Base-by-base conservation (phyloP, 2,113 vertebrate genomes). In the Notothenia coriiceps region DNA sequence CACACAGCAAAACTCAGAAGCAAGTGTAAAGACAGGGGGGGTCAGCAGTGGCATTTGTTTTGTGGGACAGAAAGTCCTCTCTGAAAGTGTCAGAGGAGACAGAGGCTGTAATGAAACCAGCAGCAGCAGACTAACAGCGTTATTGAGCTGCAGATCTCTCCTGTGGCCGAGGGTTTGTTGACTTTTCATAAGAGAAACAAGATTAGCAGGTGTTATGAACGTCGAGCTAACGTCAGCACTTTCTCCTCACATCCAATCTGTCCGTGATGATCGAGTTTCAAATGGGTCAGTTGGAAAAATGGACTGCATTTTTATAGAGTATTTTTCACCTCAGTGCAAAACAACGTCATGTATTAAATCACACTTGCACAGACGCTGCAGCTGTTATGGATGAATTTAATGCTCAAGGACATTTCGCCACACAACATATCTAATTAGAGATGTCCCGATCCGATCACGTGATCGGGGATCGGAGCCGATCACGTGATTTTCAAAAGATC, bases 171-270 rank as follows among this genome's bases (percentile, higher is more conserved):
- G 43, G 35, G 68, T 75, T 10, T 74, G 73, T 74, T 84, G 81
- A 66, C 81, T 76, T 83, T 86, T 90, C 77, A 88, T 83, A 79
- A 89, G 44, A 76, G 55, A 83, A 92, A 91, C 57, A 25, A 85
- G 84, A 84, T 90, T 74, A 86, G 61, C 22, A 56, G n/a, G 55
- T 46, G 66, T 72, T 63, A 72, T 76, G 12, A 84, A 86, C 81
- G 70, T 50, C 33, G 46, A 49, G 66, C 50, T 89, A 69, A 82
- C 67, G 68, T 14, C 73, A 86, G 80, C 83, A 22, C 22, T 83
- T 88, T 91, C 54, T 70, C n/a, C 22, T 54, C 71, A 69, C 33
- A 35, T 67, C 25, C 22, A 55, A 35, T 67, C 72, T 72, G 33
- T 73, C 49, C 79, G 33, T 81, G 59, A 20, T 78, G 54, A 88